Conservation (phyloP, 2,888 invertebrate genomes). For the Amiota mariae region DNA sequence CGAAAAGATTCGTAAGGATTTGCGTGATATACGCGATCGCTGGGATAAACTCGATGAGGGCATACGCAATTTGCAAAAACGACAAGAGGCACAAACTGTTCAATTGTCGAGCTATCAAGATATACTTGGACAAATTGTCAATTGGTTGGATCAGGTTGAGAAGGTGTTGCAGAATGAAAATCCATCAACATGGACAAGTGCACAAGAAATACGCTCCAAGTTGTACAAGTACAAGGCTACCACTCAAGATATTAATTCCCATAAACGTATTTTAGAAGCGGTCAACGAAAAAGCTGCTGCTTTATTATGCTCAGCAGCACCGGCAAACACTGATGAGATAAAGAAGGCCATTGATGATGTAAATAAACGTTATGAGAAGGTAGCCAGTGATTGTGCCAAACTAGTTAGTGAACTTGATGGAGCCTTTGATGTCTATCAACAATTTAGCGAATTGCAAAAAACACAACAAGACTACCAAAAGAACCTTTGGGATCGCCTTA, state of each 20-base stretch:
- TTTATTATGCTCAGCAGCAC: slow-evolving; percentile 76
- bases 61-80: slow-evolving; percentile 87
- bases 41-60: slow-evolving; percentile 92
- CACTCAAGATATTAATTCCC: slow-evolving; percentile 90
- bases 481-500: slow-evolving; percentile 90
- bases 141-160: slow-evolving; percentile 92
- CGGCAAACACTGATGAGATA: slow-evolving; percentile 76
- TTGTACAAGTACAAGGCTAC: slow-evolving; percentile 88
- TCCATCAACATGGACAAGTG: slow-evolving; percentile 82
- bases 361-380: slow-evolving; percentile 83
- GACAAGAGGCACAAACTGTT: slow-evolving; percentile 86
- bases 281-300: slow-evolving; percentile 90
- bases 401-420: slow-evolving; percentile 84
- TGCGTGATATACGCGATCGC: slow-evolving; percentile 85
- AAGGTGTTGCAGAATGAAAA: slow-evolving; percentile 83
- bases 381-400: slow-evolving; percentile 80
- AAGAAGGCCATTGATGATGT: slow-evolving; percentile 82
- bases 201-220: slow-evolving; percentile 89
- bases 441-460: slow-evolving; percentile 89
- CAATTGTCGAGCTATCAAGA: slow-evolving; percentile 92
- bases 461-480: slow-evolving; percentile 92
- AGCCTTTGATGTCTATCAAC: slow-evolving; percentile 86
- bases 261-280: slow-evolving; percentile 92
- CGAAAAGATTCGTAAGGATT: slow-evolving; percentile 89
- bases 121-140: slow-evolving; percentile 84